These are phyloP conservation scores for Cnemophilus loriae DNA, from an alignment of 2,113 vertebrate species.

Conservation along the genomic window DNA sequence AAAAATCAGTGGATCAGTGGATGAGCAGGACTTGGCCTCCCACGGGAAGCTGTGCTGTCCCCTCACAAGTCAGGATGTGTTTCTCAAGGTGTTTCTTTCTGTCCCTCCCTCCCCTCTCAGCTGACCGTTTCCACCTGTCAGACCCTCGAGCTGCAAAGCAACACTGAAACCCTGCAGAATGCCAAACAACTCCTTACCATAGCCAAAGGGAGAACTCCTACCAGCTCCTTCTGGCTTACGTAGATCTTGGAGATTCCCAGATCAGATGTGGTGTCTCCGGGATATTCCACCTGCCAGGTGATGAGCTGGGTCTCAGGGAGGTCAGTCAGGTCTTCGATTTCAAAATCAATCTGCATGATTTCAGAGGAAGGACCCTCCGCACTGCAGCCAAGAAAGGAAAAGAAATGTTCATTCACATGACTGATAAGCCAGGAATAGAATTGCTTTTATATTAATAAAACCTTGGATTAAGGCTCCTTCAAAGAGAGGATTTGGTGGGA, in stretches of 20 bases:
- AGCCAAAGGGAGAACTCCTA: constrained; percentile 84
- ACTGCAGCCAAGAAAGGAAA: constrained; percentile 31
- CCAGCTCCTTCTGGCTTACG: constrained; percentile 84
- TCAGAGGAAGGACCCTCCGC: constrained; percentile 66
- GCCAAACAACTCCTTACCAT: constrained; percentile 77
- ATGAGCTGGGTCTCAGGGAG: constrained; percentile 82
- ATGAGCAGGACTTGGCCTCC: not conserved
- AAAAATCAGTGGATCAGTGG: not conserved
- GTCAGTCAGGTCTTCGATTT: constrained; percentile 79
- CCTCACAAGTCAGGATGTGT: not conserved
- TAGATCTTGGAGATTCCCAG: constrained; percentile 88
- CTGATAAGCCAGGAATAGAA: not conserved
- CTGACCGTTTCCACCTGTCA: not conserved
- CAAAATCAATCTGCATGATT: constrained; percentile 90
- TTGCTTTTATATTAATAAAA: not conserved
- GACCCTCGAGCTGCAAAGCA: not conserved
- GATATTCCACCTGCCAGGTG: constrained; percentile 89
- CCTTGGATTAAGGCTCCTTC: not conserved
- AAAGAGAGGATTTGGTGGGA: not conserved
- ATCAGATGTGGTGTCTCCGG: constrained; percentile 64
- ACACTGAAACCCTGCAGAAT: not conserved
- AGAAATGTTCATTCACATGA: not conserved
- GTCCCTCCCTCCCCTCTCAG: not conserved
- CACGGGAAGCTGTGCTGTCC: not conserved
- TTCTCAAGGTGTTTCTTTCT: not conserved